Conservation (phyloP, 1,140 invertebrate species). For the Nixonia krombeini region DNA sequence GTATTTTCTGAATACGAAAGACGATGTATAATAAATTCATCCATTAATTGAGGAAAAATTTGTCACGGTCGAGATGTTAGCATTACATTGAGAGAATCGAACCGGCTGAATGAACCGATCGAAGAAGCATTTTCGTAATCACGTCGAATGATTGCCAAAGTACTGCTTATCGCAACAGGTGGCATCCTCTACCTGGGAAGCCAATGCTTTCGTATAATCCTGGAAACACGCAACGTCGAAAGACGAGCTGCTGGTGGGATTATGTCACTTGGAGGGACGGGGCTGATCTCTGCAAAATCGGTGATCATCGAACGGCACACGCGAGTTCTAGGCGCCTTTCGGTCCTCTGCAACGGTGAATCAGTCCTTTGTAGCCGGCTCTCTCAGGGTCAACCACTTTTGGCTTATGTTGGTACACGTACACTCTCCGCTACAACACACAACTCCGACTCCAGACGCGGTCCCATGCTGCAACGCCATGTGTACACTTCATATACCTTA, state of each 20-base stretch:
- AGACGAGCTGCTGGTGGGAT: constrained; percentile 33
- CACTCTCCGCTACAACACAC: constrained; percentile 24
- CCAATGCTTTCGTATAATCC: constrained; percentile 24
- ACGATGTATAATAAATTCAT: no score
- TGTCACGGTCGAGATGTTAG: no score
- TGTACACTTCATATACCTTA: constrained; percentile 26
- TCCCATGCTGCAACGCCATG: constrained; percentile 20
- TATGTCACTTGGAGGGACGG: constrained; percentile 52
- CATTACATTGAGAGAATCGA: no score
- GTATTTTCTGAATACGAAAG: no score
- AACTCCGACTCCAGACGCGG: constrained; percentile 15
- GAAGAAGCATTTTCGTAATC: constrained; percentile 5
- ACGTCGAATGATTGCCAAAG: constrained; percentile 29
- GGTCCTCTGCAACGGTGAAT: constrained; percentile 57
- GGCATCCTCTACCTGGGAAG: constrained; percentile 23
- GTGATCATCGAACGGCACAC: constrained; percentile 36
- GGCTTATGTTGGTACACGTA: constrained; percentile 48
- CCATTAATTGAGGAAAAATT: no score
- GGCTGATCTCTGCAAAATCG: constrained; percentile 44
- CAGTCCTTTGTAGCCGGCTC: constrained; percentile 68
- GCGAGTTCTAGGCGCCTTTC: constrained; percentile 28
- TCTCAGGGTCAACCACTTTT: constrained; percentile 72
- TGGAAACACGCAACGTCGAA: constrained; percentile 12
- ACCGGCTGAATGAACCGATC: no score
- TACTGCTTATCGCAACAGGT: constrained; percentile 30